Evolutionary conservation across 37 sponge, comb jelly and placozoan species (phyloP).

Genomic region (Bolinopsis microptera): DNA sequence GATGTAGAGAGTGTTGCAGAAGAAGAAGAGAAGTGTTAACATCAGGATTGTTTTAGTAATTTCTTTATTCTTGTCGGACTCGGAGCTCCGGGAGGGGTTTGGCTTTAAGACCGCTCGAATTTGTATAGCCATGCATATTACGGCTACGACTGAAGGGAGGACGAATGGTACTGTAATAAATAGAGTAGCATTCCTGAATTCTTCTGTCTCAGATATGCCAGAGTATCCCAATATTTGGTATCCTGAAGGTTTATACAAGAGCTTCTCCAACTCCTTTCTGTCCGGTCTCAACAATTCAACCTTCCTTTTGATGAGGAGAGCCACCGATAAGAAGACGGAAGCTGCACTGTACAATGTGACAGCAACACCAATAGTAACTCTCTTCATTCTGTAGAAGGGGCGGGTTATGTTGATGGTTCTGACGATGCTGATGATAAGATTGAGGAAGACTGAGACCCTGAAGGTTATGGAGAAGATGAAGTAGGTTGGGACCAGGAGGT

Average conservation of each 20-base stretch:
- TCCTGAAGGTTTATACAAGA: not conserved
- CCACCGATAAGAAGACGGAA: not conserved
- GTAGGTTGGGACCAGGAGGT: not conserved
- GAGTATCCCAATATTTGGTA: not conserved
- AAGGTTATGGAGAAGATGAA: slow-evolving; percentile 33
- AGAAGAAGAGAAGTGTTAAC: slow-evolving; percentile 36
- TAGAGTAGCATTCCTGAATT: not conserved
- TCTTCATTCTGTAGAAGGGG: slow-evolving; percentile 3
- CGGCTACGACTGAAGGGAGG: not conserved
- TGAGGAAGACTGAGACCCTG: slow-evolving; percentile 38
- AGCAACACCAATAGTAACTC: not conserved
- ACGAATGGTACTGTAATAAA: not conserved
- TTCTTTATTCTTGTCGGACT: not conserved
- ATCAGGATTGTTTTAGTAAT: slow-evolving; percentile 48
- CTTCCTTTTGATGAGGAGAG: not conserved
- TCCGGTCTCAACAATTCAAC: not conserved
- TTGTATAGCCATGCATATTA: slow-evolving; percentile 27
- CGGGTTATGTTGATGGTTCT: not conserved
- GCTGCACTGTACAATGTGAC: not conserved
- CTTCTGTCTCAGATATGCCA: not conserved
- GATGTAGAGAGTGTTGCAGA: slow-evolving; percentile 51
- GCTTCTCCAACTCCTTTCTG: not conserved
- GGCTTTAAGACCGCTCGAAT: not conserved
- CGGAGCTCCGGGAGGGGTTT: not conserved
- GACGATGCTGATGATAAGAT: not conserved